Evolutionary conservation across 2,113 vertebrate genomes (phyloP).

Genomic region (Ciconia boyciana): DNA sequence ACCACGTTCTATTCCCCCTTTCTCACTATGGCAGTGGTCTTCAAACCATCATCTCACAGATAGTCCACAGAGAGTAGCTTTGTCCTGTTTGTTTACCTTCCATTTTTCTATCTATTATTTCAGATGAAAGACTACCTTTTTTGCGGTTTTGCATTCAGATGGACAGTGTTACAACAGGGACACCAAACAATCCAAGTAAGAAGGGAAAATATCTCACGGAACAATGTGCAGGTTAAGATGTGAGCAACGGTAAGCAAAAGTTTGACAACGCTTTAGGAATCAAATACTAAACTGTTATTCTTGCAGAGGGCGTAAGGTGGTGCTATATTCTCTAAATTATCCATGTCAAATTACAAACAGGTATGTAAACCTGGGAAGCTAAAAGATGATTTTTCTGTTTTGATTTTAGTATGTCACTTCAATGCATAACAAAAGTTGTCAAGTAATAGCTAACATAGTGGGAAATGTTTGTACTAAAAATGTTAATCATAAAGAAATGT

Average conservation of each 20-base stretch:
- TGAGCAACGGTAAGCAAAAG: not conserved
- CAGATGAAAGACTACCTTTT: not conserved
- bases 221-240: not conserved
- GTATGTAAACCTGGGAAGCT: not conserved
- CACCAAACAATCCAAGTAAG: not conserved
- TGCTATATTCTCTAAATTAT: constrained; percentile 38
- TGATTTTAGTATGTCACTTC: not conserved
- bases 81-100: not conserved
- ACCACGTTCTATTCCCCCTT: not conserved
- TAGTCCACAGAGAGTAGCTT: not conserved
- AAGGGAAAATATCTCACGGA: not conserved
- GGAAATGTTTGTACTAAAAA: not conserved
- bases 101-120: not conserved
- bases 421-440: not conserved
- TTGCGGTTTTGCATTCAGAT: not conserved
- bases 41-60: not conserved
- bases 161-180: not conserved
- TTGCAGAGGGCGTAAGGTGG: constrained; percentile 54
- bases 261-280: not conserved
- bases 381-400: not conserved
- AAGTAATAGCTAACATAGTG: not conserved
- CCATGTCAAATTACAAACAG: not conserved
- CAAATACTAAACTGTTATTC: constrained; percentile 41
- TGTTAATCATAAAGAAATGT: not conserved
- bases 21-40: not conserved